A percentile compares a stretch with the other conserved stretches of the same genome.
Conservation (phyloP, 2,888 invertebrate species). For the Euplexia lucipara region DNA sequence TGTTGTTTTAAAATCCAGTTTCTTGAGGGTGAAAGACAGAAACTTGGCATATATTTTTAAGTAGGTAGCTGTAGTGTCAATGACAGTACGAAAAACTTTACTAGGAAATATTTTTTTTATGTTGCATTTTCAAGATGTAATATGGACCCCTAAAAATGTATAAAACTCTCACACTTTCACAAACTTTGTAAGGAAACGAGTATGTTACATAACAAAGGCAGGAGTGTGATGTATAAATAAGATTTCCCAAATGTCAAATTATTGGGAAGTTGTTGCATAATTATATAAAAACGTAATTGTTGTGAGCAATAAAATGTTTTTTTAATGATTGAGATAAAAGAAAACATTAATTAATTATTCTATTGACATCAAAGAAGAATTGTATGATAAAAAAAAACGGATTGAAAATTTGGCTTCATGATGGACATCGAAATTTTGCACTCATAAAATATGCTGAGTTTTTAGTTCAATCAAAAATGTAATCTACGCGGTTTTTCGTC, state of each 20-base stretch:
- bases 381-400: too few species aligned
- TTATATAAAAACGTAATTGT: not conserved
- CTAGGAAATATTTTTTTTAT: not conserved
- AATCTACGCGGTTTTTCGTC: too few species aligned
- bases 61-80: not conserved
- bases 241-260: constrained; percentile 40
- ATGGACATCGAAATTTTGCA: too few species aligned
- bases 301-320: not conserved
- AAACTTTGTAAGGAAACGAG: constrained; percentile 31
- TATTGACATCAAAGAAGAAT: too few species aligned
- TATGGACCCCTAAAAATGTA: constrained; percentile 10
- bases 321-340: too few species aligned
- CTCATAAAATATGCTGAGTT: too few species aligned
- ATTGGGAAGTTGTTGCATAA: constrained; percentile 18
- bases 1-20: too few species aligned
- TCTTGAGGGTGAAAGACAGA: too few species aligned
- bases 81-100: too few species aligned
- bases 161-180: constrained; percentile 53
- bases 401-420: too few species aligned
- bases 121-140: not conserved
- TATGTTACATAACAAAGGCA: constrained; percentile 52
- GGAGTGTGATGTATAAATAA: constrained; percentile 32
- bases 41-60: not conserved
- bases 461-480: too few species aligned
- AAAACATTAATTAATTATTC: not conserved